Conservation (phyloP, 2,113 vertebrate species). For the Mus spicilegus region DNA sequence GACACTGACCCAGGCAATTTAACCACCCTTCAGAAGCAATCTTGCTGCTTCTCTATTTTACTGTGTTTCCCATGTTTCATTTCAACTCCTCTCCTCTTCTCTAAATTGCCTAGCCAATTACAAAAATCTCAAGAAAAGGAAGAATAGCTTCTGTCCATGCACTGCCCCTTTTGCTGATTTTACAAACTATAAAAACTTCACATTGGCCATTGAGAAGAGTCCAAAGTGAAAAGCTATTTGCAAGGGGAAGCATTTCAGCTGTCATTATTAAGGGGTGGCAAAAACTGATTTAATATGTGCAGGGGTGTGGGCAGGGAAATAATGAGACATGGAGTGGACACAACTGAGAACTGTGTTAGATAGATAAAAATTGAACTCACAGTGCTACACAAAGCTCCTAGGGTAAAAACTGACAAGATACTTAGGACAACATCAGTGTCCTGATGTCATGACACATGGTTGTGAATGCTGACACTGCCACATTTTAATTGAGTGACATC, state of each 20-base stretch:
- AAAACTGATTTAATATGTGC: not conserved
- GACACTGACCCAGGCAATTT: slow-evolving; percentile 66
- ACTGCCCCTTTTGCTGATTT: not conserved
- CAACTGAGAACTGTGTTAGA: not conserved
- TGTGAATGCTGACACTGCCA: not conserved
- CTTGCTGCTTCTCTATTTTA: slow-evolving; percentile 65
- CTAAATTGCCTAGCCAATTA: slow-evolving; percentile 54
- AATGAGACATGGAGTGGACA: not conserved
- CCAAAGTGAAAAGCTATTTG: slow-evolving; percentile 23
- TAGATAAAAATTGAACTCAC: not conserved
- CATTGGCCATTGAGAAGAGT: not conserved
- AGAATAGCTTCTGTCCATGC: not conserved
- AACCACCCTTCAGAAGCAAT: slow-evolving; percentile 69
- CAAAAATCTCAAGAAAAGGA: slow-evolving; percentile 10
- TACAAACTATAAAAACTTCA: not conserved
- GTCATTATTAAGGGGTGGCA: not conserved
- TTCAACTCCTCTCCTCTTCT: slow-evolving; percentile 57
- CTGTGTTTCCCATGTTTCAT: slow-evolving; percentile 25
- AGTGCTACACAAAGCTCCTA: not conserved
- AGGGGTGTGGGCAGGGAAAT: not conserved
- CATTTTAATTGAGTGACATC: not conserved
- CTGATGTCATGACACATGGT: not conserved
- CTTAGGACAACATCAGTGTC: not conserved
- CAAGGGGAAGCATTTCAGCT: not conserved
- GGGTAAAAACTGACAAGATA: not conserved